Base-by-base conservation (phyloP, 2,888 invertebrate genomes). In the Leptinotarsa juncta region DNA sequence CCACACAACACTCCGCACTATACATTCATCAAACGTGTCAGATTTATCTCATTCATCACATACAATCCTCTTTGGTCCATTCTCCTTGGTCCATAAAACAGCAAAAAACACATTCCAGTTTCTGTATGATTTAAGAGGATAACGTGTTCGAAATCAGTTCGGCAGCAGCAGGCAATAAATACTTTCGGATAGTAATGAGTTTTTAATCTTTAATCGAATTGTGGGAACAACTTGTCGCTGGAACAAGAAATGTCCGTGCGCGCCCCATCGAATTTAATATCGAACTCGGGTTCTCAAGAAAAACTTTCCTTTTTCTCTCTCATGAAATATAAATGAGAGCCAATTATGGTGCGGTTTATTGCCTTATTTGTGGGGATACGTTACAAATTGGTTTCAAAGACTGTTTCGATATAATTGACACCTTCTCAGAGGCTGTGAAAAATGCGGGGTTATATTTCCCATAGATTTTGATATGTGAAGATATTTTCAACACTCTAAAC, bases 301-400 rank as follows among this genome's bases (percentile, higher is more conserved):
- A 60, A 60, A 60, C 60, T 62, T 32, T 42, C 4, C 32, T 62
- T 26, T 42, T 5, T 62, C n/a, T 32, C 42, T 16, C 26, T 42
- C 62, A 62, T 62, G 62, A 62, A 62, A 62, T 62, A 62, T 62
- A 62, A 62, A 62, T 62, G 62, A 62, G 62, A 42, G 62, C 62
- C 62, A 62, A 62, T 62, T 62, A 62, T 42, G 62, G 62, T 12
- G 4, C 18, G 32, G 62, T 62, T 62, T 62, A 62, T 42, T 62
- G 62, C 42, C 26, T 62, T 62, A 62, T 62, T 62, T 62, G 62
- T 42, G n/a, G 16, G 62, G 26, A 62, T 42, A 42, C 62, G 16
- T 42, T 62, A 32, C 62, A 42, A 26, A 42, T 62, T 42, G 62
- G 62, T n/a, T 62, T 62, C 42, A n/a, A 16, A 62, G 16, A 62